Evolutionary conservation across 2,797 vertebrate genomes (phyloP).

Genomic region (Carduelis carduelis): DNA sequence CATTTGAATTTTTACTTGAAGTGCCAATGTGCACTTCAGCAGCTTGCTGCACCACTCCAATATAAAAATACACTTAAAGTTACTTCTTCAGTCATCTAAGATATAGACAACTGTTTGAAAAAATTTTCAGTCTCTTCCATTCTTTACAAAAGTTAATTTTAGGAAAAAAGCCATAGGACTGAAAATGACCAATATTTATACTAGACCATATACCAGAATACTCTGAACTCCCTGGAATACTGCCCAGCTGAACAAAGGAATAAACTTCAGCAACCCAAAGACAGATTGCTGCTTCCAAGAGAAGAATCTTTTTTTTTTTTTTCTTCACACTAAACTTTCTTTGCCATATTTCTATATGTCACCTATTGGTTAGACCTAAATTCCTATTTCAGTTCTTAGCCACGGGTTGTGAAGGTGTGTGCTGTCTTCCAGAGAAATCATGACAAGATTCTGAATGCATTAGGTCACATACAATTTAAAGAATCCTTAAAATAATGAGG

Average conservation of each 20-base stretch:
- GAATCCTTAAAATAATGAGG: not conserved
- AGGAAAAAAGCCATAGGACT: not conserved
- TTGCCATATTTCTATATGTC: not conserved
- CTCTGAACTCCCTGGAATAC: not conserved
- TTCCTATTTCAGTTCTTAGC: not conserved
- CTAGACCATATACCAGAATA: not conserved
- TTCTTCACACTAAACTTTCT: not conserved
- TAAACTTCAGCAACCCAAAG: not conserved
- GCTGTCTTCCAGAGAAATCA: not conserved
- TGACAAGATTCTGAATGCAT: not conserved
- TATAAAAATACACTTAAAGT: not conserved
- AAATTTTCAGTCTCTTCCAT: not conserved
- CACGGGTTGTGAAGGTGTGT: not conserved
- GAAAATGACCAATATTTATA: not conserved
- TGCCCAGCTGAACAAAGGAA: not conserved
- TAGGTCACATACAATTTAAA: not conserved
- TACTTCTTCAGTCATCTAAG: not conserved
- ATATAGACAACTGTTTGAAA: not conserved
- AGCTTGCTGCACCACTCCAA: not conserved
- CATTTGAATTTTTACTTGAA: not conserved
- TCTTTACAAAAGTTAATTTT: not conserved
- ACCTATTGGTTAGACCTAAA: not conserved
- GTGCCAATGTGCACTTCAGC: not conserved
- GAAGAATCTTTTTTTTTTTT: accelerated
- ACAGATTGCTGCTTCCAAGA: not conserved